Percentiles rank a stretch among this genome's conserved stretches.
Evolutionary conservation across 2,797 vertebrate species (phyloP).

Genomic region (Diglossa cyanea): DNA sequence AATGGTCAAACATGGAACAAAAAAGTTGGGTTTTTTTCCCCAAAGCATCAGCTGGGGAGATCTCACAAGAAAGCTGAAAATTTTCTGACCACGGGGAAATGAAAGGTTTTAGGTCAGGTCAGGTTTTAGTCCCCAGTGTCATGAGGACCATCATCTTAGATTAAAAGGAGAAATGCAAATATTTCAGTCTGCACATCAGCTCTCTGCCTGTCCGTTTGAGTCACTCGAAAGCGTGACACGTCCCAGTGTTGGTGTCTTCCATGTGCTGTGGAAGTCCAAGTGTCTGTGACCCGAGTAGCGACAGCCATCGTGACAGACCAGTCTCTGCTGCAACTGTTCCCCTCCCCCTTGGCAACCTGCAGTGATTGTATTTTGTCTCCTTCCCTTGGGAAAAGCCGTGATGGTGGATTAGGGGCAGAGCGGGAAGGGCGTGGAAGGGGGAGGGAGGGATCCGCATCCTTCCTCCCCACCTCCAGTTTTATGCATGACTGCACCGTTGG

Average conservation of each 20-base stretch:
- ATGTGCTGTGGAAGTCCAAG: constrained; percentile 61
- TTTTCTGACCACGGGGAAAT: not conserved
- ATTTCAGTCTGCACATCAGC: not conserved
- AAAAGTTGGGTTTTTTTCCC: not conserved
- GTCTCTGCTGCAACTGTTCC: constrained; percentile 38
- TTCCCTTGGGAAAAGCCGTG: not conserved
- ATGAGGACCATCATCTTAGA: not conserved
- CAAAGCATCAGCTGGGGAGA: not conserved
- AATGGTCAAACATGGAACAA: not conserved
- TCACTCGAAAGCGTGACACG: not conserved
- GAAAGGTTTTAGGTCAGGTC: no score
- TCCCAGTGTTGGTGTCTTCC: constrained; percentile 51
- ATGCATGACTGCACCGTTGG: constrained; percentile 20
- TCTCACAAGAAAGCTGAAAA: not conserved
- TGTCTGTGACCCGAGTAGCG: not conserved
- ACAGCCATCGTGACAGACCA: constrained; percentile 36
- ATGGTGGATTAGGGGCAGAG: not conserved
- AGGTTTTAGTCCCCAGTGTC: not conserved
- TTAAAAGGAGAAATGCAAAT: not conserved
- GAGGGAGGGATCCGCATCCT: constrained; percentile 30
- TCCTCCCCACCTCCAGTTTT: constrained; percentile 38
- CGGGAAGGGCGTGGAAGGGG: not conserved
- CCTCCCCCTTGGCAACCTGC: not conserved
- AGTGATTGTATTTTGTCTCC: not conserved
- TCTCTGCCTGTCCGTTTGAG: constrained; percentile 14